Evolutionary conservation across 2,797 vertebrate species (phyloP).

Genomic region (Crax fasciolata): DNA sequence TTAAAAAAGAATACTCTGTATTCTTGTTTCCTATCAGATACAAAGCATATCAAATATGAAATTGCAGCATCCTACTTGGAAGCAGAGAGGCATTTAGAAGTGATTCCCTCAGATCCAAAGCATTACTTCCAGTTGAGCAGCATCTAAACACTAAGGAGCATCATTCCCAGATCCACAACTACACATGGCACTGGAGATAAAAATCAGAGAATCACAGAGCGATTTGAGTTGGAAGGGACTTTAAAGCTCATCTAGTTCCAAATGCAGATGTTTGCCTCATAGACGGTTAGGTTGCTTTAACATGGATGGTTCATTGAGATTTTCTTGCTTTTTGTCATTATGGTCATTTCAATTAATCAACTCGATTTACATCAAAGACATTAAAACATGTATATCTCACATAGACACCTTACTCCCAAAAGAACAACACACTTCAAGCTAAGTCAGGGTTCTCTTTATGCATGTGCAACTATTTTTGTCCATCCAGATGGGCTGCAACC

Average conservation of each 20-base stretch:
- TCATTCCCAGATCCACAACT: background rate
- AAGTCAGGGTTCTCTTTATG: background rate
- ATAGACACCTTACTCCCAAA: background rate
- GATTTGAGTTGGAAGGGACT: background rate
- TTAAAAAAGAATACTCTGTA: background rate
- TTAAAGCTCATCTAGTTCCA: background rate
- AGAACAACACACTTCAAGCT: background rate
- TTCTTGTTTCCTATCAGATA: background rate
- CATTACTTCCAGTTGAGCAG: background rate
- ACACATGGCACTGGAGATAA: background rate
- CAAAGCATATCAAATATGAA: background rate
- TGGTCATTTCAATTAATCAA: background rate
- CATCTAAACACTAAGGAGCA: background rate
- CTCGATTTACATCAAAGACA: background rate
- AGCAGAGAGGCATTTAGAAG: background rate
- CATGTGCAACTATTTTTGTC: background rate
- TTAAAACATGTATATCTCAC: background rate
- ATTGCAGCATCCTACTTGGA: background rate
- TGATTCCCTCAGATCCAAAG: background rate
- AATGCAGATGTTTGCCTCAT: background rate
- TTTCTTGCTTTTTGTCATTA: background rate
- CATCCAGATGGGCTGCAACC: background rate
- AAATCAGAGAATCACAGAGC: background rate
- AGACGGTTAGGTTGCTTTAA: background rate
- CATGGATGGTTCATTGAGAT: background rate